phyloP scores from a whole-genome alignment of 2,113 vertebrate species.

The Mastomys natalensis region DNA sequence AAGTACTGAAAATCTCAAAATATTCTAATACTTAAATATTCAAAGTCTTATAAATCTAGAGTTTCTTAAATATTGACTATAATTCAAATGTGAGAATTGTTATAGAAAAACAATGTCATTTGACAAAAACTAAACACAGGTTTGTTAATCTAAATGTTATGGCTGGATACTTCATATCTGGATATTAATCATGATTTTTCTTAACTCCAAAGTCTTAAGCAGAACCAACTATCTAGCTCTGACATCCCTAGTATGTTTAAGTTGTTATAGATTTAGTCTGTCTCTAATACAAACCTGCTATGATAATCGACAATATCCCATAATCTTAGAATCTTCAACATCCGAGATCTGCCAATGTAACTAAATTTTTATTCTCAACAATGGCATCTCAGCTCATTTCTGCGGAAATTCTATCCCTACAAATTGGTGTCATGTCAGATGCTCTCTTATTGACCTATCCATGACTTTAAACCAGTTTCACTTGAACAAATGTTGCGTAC shows the following conservation, averaged over 20 bases:
- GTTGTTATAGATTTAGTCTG: too few species aligned
- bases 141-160: neutral
- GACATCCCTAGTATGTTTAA: neutral
- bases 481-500: neutral
- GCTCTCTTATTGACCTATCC: neutral
- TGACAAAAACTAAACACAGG: rapidly evolving
- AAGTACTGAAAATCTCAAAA: neutral
- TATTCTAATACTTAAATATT: neutral
- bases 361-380: neutral
- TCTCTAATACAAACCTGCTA: neutral
- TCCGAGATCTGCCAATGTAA: neutral
- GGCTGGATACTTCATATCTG: neutral
- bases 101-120: neutral
- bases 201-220: too few species aligned
- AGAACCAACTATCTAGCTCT: neutral
- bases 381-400: neutral
- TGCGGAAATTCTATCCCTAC: neutral
- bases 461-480: neutral
- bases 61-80: neutral
- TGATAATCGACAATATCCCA: neutral
- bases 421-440: neutral
- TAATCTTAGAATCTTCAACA: neutral
- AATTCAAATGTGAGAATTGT: neutral
- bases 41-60: neutral
- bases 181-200: neutral